A percentile compares a stretch with the other conserved stretches of the same genome.
phyloP scores from a whole-genome alignment of 2,797 vertebrate species.

The Cyprinella venusta region DNA sequence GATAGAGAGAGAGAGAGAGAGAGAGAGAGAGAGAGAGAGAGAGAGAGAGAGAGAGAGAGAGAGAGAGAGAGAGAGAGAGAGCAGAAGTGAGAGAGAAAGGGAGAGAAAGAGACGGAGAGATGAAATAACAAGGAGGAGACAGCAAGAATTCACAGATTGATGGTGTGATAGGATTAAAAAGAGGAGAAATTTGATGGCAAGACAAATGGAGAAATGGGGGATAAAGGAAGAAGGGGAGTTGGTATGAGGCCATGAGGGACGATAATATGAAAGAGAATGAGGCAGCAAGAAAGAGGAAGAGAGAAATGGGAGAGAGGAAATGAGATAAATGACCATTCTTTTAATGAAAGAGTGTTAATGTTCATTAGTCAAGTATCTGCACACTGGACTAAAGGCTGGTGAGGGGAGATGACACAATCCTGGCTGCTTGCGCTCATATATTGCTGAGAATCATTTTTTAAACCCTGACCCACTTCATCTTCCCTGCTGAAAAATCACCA shows the following conservation, averaged over 20 bases:
- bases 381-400: slow-evolving; percentile 64
- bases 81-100: slow-evolving; percentile 47
- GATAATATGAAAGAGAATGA: slow-evolving; percentile 41
- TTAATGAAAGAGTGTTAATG: slow-evolving; percentile 73
- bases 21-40: slow-evolving; percentile 8
- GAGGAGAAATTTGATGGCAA: slow-evolving; percentile 59
- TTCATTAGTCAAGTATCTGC: slow-evolving; percentile 75
- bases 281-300: slow-evolving; percentile 50
- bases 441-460: slow-evolving; percentile 70
- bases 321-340: slow-evolving; percentile 75
- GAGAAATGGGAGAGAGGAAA: slow-evolving; percentile 53
- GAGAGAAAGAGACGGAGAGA: slow-evolving; percentile 57
- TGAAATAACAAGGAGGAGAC: slow-evolving; percentile 41
- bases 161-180: slow-evolving; percentile 47
- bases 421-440: slow-evolving; percentile 71
- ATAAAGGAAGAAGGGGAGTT: slow-evolving; percentile 3
- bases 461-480: slow-evolving; percentile 76
- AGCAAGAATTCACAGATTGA: slow-evolving; percentile 28
- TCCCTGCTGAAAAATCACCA: slow-evolving; percentile 38
- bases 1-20: slow-evolving; percentile 24
- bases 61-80: slow-evolving; percentile 57
- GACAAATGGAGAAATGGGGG: slow-evolving; percentile 35
- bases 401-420: slow-evolving; percentile 73
- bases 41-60: slow-evolving; percentile 10
- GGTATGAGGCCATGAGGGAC: slow-evolving; percentile 6